A percentile compares a stretch with the other conserved stretches of the same genome.
phyloP scores from a whole-genome alignment of 2,797 vertebrate species.

The Micromesistius poutassou region DNA sequence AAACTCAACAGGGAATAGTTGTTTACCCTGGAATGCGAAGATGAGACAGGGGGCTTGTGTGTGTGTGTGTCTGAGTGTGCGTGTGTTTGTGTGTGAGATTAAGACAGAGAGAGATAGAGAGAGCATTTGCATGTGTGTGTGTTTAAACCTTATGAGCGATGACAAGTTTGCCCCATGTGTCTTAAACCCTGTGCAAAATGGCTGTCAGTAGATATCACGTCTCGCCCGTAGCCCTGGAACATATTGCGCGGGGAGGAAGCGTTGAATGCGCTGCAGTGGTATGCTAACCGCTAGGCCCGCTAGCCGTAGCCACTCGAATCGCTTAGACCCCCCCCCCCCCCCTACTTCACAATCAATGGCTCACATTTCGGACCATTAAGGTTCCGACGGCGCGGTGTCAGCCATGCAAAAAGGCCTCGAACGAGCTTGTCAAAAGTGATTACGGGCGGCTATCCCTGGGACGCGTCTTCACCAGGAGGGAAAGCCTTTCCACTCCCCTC shows the following conservation, averaged over 20 bases:
- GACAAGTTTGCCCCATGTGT: slow-evolving; percentile 50
- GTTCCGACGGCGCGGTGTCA: too few species aligned
- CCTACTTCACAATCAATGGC: too few species aligned
- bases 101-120: too few species aligned
- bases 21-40: slow-evolving; percentile 1
- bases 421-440: too few species aligned
- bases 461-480: too few species aligned
- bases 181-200: slow-evolving; percentile 40
- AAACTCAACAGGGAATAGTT: neutral
- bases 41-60: slow-evolving; percentile 13
- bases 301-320: neutral
- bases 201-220: slow-evolving; percentile 46
- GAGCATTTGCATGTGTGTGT: slow-evolving; percentile 6
- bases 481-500: too few species aligned
- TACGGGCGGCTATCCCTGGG: too few species aligned
- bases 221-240: neutral
- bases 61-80: neutral
- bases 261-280: neutral
- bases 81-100: neutral
- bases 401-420: too few species aligned
- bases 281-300: neutral
- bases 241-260: neutral
- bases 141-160: slow-evolving; percentile 37
- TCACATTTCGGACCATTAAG: too few species aligned
- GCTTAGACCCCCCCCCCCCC: too few species aligned